These are phyloP conservation scores for Dunckerocampus dactyliophorus DNA, from an alignment of 2,113 vertebrate genomes.

Conservation along the genomic window DNA sequence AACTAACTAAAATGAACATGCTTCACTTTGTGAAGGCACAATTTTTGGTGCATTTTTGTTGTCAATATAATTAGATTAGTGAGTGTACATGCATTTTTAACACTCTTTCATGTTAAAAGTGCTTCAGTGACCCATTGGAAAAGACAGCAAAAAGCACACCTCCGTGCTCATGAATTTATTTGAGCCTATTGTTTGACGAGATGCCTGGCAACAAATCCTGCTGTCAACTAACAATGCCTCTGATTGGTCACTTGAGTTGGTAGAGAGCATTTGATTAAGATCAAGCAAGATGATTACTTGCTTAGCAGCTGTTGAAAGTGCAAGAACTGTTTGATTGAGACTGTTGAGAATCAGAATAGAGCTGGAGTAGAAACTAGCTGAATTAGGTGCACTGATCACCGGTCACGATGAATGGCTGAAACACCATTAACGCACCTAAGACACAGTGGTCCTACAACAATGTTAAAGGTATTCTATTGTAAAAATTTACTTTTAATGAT, in stretches of 20 bases:
- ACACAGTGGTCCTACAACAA: too few species aligned
- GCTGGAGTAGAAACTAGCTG: too few species aligned
- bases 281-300: conserved; percentile 33
- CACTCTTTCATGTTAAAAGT: background rate
- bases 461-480: too few species aligned
- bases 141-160: conserved; percentile 10
- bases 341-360: too few species aligned
- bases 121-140: conserved; percentile 12
- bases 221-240: conserved; percentile 13
- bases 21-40: too few species aligned
- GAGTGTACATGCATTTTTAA: background rate
- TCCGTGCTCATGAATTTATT: conserved; percentile 35
- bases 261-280: conserved; percentile 18
- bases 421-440: too few species aligned
- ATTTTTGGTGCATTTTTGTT: too few species aligned
- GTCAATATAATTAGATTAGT: too few species aligned
- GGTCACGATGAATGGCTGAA: too few species aligned
- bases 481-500: too few species aligned
- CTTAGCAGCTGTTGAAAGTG: conserved; percentile 54
- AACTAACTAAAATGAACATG: too few species aligned
- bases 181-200: background rate
- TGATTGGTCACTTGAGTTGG: conserved; percentile 26
- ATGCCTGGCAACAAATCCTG: conserved; percentile 51
- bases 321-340: background rate
- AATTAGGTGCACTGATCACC: too few species aligned